These are phyloP conservation scores for Phenganax subtilis DNA, from an alignment of 92 coral and sea anemone species.

Conservation along the genomic window DNA sequence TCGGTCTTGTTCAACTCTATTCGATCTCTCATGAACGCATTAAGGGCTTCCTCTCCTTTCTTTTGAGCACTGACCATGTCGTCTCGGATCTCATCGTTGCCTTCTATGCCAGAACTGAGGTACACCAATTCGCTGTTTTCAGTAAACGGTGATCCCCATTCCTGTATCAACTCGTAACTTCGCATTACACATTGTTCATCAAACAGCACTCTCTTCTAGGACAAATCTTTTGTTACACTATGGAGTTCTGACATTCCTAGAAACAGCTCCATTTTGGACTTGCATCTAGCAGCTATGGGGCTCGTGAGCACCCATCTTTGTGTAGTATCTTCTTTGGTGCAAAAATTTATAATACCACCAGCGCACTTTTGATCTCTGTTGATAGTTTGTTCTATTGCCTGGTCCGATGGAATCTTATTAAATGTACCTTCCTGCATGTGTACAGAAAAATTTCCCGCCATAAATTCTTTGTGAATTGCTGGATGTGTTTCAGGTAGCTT, in stretches of 20 bases:
- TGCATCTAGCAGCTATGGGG: not conserved
- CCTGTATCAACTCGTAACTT: constrained; percentile 4
- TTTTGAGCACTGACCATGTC: constrained; percentile 14
- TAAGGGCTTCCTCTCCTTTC: constrained; percentile 24
- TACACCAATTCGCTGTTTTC: constrained; percentile 4
- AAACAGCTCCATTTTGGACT: constrained; percentile 13
- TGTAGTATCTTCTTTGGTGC: not conserved
- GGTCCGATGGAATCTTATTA: constrained; percentile 9
- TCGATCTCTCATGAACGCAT: constrained; percentile 32
- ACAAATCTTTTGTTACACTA: not conserved
- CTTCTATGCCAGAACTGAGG: constrained; percentile 18
- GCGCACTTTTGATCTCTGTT: constrained; percentile 21
- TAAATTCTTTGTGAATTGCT: constrained; percentile 9
- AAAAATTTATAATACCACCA: not conserved
- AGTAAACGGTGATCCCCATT: not conserved
- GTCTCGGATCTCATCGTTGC: constrained; percentile 8
- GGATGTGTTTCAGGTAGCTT: constrained; percentile 33
- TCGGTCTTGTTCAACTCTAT: constrained; percentile 34
- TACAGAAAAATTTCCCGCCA: constrained; percentile 12
- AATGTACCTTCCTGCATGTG: constrained; percentile 14
- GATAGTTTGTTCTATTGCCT: constrained; percentile 24
- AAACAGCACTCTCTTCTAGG: constrained; percentile 1
- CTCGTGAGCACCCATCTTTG: constrained; percentile 27
- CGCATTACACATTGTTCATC: constrained; percentile 25
- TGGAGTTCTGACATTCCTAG: not conserved